phyloP scores from a whole-genome alignment of 2,113 vertebrate genomes.

The Lipophrys pholis region DNA sequence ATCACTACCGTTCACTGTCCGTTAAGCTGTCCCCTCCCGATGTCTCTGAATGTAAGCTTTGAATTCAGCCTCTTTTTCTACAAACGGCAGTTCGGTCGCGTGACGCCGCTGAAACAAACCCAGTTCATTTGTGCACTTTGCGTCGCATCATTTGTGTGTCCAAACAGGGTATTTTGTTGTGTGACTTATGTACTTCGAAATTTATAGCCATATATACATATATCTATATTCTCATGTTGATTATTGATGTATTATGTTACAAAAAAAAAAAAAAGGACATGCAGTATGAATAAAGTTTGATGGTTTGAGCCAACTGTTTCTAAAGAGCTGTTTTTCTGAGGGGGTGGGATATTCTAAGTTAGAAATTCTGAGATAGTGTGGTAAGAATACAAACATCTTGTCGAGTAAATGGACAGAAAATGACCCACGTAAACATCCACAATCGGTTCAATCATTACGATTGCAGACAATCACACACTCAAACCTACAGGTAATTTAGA shows the following conservation, averaged over 20 bases:
- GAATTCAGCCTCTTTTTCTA: slow-evolving; percentile 37
- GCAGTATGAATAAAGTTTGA: slow-evolving; percentile 76
- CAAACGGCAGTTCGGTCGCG: slow-evolving; percentile 47
- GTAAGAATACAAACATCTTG: no score
- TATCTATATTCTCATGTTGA: slow-evolving; percentile 67
- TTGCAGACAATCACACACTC: no score
- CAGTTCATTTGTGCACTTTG: slow-evolving; percentile 76
- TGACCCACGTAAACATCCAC: no score
- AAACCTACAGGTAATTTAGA: no score
- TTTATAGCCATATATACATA: slow-evolving; percentile 74
- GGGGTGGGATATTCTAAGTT: no score
- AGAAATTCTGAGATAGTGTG: no score
- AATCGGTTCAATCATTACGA: no score
- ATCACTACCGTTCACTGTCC: slow-evolving; percentile 22
- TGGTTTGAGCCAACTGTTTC: slow-evolving; percentile 35
- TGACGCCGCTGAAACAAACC: slow-evolving; percentile 65
- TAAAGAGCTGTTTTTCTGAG: no score
- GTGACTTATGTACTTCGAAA: slow-evolving; percentile 69
- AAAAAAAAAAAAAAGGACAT: slow-evolving; percentile 48
- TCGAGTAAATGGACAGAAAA: no score
- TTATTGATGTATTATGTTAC: slow-evolving; percentile 65
- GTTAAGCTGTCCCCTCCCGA: slow-evolving; percentile 37
- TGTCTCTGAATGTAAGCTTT: slow-evolving; percentile 76
- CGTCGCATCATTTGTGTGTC: slow-evolving; percentile 60
- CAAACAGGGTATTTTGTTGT: slow-evolving; percentile 77